A percentile compares a stretch with the other conserved stretches of the same genome.
Evolutionary conservation across 2,888 invertebrate species (phyloP).

Genomic region (Plebejus melissa): DNA sequence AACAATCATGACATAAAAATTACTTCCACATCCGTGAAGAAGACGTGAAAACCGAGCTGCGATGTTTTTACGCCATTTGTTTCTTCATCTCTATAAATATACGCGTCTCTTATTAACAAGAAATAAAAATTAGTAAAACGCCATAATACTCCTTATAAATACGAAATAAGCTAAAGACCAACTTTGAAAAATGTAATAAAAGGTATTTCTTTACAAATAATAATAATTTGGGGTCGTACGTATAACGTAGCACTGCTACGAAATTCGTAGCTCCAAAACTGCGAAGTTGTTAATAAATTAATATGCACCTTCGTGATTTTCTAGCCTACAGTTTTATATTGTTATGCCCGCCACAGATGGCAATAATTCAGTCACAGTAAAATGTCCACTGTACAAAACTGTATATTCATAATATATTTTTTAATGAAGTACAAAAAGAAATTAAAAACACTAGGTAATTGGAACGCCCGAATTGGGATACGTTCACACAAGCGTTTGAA

Average conservation of each 20-base stretch:
- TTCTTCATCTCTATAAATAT: background rate
- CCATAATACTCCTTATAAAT: background rate
- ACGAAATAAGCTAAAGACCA: background rate
- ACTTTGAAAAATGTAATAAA: no score
- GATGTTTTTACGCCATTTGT: constrained; percentile 16
- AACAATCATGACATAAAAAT: constrained; percentile 54
- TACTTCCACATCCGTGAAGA: constrained; percentile 39
- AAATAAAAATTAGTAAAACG: background rate
- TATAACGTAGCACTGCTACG: background rate
- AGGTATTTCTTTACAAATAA: no score
- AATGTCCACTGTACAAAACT: background rate
- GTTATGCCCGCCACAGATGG: background rate
- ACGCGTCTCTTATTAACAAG: background rate
- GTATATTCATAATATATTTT: background rate
- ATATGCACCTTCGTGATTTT: background rate
- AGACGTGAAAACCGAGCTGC: constrained; percentile 29
- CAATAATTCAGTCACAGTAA: background rate
- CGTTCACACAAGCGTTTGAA: background rate
- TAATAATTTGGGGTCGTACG: background rate
- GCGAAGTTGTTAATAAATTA: background rate
- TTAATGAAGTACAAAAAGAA: background rate
- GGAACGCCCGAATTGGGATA: background rate
- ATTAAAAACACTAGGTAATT: background rate
- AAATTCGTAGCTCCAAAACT: no score
- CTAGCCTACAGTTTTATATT: background rate